Conservation (phyloP, 2,113 vertebrate species). For the Andinoacara biseriatus region DNA sequence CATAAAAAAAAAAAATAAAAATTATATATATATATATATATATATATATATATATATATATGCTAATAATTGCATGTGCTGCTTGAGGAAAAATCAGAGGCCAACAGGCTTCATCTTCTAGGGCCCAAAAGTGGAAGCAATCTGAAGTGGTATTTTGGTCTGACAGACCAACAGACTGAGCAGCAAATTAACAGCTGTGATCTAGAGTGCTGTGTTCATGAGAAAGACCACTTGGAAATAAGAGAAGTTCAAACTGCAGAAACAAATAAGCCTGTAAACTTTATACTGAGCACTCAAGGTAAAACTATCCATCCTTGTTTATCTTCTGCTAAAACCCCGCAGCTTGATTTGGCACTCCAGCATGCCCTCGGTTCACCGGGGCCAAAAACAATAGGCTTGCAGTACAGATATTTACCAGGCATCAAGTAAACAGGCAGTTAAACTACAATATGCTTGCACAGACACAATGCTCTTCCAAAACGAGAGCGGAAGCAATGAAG, state of each 20-base stretch:
- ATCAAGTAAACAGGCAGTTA: conserved; percentile 19
- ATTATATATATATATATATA: too few species aligned
- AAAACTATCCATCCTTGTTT: conserved; percentile 5
- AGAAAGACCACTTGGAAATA: neutral
- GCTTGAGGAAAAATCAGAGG: neutral
- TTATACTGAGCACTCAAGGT: neutral
- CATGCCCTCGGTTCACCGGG: neutral
- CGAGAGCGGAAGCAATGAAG: conserved; percentile 30
- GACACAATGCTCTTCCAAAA: conserved; percentile 29
- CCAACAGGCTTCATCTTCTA: neutral
- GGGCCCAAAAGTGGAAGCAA: neutral
- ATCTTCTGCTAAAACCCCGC: conserved; percentile 1
- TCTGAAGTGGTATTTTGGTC: too few species aligned
- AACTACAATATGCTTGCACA: conserved; percentile 32
- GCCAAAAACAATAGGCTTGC: conserved; percentile 10
- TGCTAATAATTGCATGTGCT: neutral
- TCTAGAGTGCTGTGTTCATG: neutral
- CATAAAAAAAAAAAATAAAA: too few species aligned
- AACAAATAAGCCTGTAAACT: neutral
- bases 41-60: neutral
- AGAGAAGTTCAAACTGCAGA: neutral
- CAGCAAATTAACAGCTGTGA: neutral
- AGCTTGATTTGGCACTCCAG: neutral
- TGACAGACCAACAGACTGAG: neutral
- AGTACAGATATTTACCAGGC: conserved; percentile 23